Base-by-base conservation (phyloP, 2,113 vertebrate species). In the Prietella phreatophila region DNA sequence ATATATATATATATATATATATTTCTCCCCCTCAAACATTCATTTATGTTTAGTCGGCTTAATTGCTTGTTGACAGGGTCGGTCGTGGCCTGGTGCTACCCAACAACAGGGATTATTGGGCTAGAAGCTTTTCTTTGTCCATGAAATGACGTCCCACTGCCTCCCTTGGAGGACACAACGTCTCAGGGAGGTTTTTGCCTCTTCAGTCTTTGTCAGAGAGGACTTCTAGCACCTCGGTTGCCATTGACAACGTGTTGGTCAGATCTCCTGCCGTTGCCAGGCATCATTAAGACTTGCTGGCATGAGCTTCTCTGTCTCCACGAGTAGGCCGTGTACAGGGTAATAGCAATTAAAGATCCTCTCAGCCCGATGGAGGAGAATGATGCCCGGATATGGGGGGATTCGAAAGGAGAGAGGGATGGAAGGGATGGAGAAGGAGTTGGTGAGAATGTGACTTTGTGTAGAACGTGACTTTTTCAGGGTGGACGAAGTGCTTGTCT, bases 71-170 rank as follows among this genome's bases (percentile, higher is more conserved):
- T 87, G 33, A 83, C 61, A 87, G 39, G 69, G 76, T 79, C 82
- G 56, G 85, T 82, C 65, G 61, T 50, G 87, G 67, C 82, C 87
- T 67, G 67, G 82, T 75, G 80, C 71, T 84, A 81, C 30, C 69
- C 80, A 58, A 67, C 56, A 53, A 75, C 56, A 58, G 63, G 65
- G 85, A 82, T 79, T 56, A 76, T 47, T 82, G 85, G 60, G 83
- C 88, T 75, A 53, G 89, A 89, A 89, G 88, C 79, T 80, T 92
- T 90, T 92, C 91, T 90, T 91, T 92, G 84, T 90, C 91, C 89
- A 60, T 90, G 83, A 91, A 91, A 80, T 86, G 80, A 89, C 19
- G 82, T 90, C 76, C 76, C 78, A 89, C 42, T 36, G 55, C 85
- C 76, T 75, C 67, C 89, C 84, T 88, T 85, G 69, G 78, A 80